Evolutionary conservation across 2,797 vertebrate species (phyloP).

Genomic region (Hybognathus amarus): DNA sequence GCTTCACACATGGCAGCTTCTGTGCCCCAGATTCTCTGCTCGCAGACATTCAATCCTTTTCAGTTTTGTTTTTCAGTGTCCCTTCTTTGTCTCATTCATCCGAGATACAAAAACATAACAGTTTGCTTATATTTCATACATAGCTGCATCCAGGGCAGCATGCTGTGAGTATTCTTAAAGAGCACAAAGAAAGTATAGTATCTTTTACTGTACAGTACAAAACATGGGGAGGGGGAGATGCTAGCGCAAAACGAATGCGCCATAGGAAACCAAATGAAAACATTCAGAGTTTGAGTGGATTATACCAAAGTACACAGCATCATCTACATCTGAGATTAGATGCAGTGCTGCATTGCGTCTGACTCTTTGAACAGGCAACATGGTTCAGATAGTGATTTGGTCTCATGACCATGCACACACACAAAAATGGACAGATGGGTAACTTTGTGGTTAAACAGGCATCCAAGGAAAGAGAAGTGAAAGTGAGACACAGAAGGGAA

Average conservation of each 20-base stretch:
- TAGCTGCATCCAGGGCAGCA: background rate
- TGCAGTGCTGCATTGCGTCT: background rate
- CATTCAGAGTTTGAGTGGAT: slow-evolving; percentile 20
- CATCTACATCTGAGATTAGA: background rate
- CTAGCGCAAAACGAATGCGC: background rate
- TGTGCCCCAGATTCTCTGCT: slow-evolving; percentile 73
- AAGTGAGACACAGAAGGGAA: slow-evolving; percentile 12
- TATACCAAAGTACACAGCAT: slow-evolving; percentile 16
- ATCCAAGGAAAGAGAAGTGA: slow-evolving; percentile 22
- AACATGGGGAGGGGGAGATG: background rate
- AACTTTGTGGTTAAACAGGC: slow-evolving; percentile 7
- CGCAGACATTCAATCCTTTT: slow-evolving; percentile 54
- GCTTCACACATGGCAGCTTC: slow-evolving; percentile 78
- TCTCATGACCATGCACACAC: slow-evolving; percentile 13
- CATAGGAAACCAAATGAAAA: slow-evolving; percentile 5
- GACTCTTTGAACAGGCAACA: slow-evolving; percentile 16
- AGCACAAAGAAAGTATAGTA: background rate
- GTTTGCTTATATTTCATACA: slow-evolving; percentile 12
- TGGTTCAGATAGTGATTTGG: slow-evolving; percentile 22
- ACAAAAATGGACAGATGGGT: slow-evolving; percentile 15
- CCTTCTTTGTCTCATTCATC: slow-evolving; percentile 7
- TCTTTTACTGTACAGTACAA: background rate
- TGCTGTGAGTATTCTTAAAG: background rate
- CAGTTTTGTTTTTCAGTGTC: slow-evolving; percentile 64
- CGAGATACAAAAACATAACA: background rate